Conservation (phyloP, 2,113 vertebrate species). For the Octodon degus region DNA sequence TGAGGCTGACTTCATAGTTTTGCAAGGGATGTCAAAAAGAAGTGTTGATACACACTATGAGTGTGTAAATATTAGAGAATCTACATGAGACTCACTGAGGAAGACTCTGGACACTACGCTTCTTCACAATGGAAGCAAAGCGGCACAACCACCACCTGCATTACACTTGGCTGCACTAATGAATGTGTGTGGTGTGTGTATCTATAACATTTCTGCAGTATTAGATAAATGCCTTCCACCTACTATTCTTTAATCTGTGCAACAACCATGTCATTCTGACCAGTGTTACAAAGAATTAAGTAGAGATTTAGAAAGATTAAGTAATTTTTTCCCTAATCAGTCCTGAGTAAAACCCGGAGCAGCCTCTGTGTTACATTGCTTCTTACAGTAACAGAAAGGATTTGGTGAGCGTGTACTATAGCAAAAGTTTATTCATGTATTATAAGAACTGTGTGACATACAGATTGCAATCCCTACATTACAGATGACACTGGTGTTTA, state of each 20-base stretch:
- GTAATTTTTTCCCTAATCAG: conserved; percentile 9
- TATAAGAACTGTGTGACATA: not conserved
- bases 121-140: not conserved
- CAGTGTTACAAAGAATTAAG: not conserved
- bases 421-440: not conserved
- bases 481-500: not conserved
- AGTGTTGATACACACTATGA: not conserved
- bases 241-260: not conserved
- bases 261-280: not conserved
- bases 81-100: not conserved
- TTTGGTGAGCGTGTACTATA: not conserved
- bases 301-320: not conserved
- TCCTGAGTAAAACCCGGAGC: not conserved
- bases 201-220: not conserved
- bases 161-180: not conserved
- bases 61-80: not conserved
- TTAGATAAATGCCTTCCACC: not conserved
- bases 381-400: not conserved
- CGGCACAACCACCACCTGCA: not conserved
- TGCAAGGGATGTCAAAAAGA: conserved; percentile 1
- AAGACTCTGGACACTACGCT: not conserved
- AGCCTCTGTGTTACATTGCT: not conserved
- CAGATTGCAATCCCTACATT: conserved; percentile 11
- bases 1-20: not conserved
- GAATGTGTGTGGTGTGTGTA: not conserved